Percentiles rank a stretch among this genome's conserved stretches.
Conservation (phyloP, 2,113 vertebrate species). For the Cyphomyrus plagiostoma region DNA sequence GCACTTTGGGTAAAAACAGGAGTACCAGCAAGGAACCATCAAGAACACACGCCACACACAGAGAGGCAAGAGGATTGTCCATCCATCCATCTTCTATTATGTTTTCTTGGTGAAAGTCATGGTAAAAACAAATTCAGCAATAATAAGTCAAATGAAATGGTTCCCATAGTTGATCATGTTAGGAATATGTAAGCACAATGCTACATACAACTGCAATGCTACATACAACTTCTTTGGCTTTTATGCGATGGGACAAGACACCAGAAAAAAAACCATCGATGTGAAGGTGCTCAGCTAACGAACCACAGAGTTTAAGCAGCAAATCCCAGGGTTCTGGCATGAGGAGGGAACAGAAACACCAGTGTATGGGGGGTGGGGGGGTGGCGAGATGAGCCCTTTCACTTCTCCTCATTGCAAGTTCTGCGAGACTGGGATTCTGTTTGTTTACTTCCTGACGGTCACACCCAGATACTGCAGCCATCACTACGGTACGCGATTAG, state of each 20-base stretch:
- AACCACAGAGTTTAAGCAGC: background rate
- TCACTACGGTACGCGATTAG: background rate
- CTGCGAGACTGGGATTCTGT: background rate
- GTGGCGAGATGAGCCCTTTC: background rate
- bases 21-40: background rate
- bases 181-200: no score
- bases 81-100: no score
- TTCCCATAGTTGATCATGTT: no score
- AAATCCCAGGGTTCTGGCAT: background rate
- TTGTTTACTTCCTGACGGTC: background rate
- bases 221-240: no score
- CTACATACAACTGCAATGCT: no score
- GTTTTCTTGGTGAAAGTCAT: no score
- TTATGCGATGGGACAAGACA: no score
- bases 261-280: no score
- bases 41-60: no score
- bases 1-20: background rate
- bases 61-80: no score
- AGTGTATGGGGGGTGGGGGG: background rate
- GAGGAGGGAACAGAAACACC: background rate
- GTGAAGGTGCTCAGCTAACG: background rate
- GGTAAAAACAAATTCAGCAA: no score
- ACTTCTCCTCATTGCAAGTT: background rate
- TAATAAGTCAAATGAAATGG: no score
- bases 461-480: background rate